Evolutionary conservation across 2,888 invertebrate genomes (phyloP).

Genomic region (Erpobdella octoculata): DNA sequence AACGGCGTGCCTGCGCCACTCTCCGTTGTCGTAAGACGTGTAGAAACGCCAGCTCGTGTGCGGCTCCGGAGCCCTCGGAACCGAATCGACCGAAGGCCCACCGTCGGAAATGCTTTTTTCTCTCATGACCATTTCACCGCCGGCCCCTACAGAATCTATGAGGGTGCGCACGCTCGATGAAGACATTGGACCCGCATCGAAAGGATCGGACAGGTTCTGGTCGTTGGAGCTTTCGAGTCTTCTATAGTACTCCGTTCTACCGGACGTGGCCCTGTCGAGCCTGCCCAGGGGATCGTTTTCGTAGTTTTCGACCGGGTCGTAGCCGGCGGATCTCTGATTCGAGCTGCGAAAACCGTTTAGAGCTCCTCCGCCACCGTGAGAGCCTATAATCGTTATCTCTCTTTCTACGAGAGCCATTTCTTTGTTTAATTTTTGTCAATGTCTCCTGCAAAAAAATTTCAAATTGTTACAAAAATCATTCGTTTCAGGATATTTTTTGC

Average conservation of each 20-base stretch:
- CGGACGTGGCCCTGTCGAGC: constrained; percentile 2
- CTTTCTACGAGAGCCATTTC: background rate
- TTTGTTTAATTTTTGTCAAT: too few relatives aligned
- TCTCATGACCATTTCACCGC: background rate
- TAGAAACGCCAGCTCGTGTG: constrained; percentile 33
- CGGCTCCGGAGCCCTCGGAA: constrained; percentile 27
- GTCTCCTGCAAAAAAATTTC: too few relatives aligned
- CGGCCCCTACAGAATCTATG: background rate
- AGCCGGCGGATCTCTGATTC: background rate
- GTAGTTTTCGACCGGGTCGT: constrained; percentile 6
- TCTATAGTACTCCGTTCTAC: constrained; percentile 17
- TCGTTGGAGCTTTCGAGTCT: constrained; percentile 1
- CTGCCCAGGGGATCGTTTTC: background rate
- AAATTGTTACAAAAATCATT: too few relatives aligned
- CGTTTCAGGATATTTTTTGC: too few relatives aligned
- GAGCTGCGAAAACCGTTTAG: background rate
- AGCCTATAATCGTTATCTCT: background rate
- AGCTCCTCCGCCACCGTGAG: too few relatives aligned
- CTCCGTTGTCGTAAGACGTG: constrained; percentile 33
- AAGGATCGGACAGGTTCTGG: background rate
- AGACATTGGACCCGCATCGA: background rate
- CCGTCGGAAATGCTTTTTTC: constrained; percentile 26
- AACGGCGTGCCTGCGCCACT: constrained; percentile 31
- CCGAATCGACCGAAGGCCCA: constrained; percentile 7
- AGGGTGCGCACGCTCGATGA: background rate